phyloP scores from a whole-genome alignment of 2,888 invertebrate genomes.

The Lasioglossum malachurum region DNA sequence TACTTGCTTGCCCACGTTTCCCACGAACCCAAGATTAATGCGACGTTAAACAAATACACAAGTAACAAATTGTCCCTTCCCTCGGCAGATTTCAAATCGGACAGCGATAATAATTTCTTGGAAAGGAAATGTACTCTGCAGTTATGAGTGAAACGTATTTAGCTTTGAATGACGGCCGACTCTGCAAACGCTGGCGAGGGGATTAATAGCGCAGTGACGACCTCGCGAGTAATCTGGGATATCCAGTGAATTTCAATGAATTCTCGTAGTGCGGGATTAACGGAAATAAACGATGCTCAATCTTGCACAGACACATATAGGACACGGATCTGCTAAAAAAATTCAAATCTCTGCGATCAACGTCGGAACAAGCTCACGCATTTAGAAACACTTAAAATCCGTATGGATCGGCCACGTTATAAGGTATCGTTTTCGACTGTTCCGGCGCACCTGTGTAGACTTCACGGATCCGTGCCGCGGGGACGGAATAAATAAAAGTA shows the following conservation, averaged over 20 bases:
- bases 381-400: background rate
- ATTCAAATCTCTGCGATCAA: background rate
- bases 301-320: background rate
- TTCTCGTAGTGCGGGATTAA: background rate
- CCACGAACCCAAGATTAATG: background rate
- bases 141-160: background rate
- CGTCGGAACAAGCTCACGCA: background rate
- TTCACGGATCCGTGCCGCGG: background rate
- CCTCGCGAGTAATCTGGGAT: background rate
- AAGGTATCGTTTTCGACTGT: slow-evolving; percentile 17
- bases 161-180: background rate
- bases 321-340: background rate
- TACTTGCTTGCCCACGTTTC: background rate
- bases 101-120: background rate
- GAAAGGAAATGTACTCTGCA: background rate
- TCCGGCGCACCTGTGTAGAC: slow-evolving; percentile 22
- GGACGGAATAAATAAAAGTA: slow-evolving; percentile 8
- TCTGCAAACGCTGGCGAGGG: background rate
- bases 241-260: background rate
- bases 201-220: background rate
- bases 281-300: background rate
- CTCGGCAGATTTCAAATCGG: background rate
- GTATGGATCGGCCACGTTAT: background rate
- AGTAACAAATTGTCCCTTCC: background rate
- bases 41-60: background rate